These are phyloP conservation scores for Vicugna pacos DNA, from an alignment of 2,113 vertebrate species.

Conservation along the genomic window DNA sequence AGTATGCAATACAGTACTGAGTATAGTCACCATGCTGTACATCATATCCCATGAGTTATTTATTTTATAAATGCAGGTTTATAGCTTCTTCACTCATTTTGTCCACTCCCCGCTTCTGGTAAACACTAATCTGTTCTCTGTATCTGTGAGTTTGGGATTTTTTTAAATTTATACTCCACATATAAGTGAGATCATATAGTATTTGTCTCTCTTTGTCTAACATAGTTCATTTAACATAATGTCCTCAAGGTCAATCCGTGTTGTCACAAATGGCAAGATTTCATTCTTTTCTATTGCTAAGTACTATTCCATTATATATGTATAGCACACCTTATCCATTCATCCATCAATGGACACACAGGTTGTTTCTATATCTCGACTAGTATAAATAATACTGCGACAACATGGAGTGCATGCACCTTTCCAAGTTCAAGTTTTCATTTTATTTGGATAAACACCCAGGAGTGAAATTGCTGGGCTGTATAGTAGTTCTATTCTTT, in stretches of 20 bases:
- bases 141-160: not conserved
- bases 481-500: not conserved
- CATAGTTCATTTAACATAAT: not conserved
- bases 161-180: not conserved
- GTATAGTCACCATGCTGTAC: not conserved
- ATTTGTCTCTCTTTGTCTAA: not conserved
- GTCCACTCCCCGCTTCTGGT: not conserved
- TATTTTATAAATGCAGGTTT: not conserved
- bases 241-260: not conserved
- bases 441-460: too few relatives aligned
- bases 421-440: too few relatives aligned
- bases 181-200: not conserved
- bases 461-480: not conserved
- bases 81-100: not conserved
- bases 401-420: not conserved
- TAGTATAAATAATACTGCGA: not conserved
- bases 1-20: not conserved
- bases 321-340: not conserved
- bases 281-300: not conserved
- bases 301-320: not conserved
- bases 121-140: not conserved
- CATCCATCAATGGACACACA: not conserved
- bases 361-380: not conserved
- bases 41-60: not conserved
- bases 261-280: not conserved